Evolutionary conservation across 2,797 vertebrate species (phyloP), one percentile per base, ranked within the genome.

Genomic region (Antrozous pallidus): DNA sequence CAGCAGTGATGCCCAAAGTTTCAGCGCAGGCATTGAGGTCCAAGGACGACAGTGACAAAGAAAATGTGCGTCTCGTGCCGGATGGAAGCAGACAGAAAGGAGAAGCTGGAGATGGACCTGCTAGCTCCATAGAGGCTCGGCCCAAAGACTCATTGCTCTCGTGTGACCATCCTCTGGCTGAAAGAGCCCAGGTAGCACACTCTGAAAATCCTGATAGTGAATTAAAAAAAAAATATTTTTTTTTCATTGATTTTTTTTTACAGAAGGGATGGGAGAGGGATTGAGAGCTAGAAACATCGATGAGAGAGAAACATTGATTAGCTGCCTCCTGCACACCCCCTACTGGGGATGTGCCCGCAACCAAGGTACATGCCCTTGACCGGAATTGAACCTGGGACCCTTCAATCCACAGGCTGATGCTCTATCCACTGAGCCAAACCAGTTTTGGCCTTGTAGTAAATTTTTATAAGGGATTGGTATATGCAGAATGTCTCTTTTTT

Each of bases 11-110:
- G 51, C 96, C 98, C 74, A 99, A 99, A 97, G 94, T 98, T 97
- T 98, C 97, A 85, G 95, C 98, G 92, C 98, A 98, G 81, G 92
- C 97, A 0, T 96, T 97, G 0, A 95, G 92, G 84, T 96, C 98
- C 33, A 99, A 98, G 96, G 98, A 99, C 96, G 98, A 99, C 97
- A 98, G 97, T 38, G 97, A 98, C 97, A 99, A 99, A 93, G 98
- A 98, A 96, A 99, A 98, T 18, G 24, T 95, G 10, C 78, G 95
- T 90, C 98, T 97, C 6, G 93, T 71, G 26, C 96, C 96, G 9
- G 88, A 95, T 26, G 97, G 97, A 42, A 96, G 12, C 28, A 96
- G 97, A 69, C 96, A 74, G 74, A 97, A 97, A 80, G 73, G 65
- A 63, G 97, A 80, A 11, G 9, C 3, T 26, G 97, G 92, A 49